Base-by-base conservation (phyloP, 2,113 vertebrate genomes). In the Chroicocephalus ridibundus region DNA sequence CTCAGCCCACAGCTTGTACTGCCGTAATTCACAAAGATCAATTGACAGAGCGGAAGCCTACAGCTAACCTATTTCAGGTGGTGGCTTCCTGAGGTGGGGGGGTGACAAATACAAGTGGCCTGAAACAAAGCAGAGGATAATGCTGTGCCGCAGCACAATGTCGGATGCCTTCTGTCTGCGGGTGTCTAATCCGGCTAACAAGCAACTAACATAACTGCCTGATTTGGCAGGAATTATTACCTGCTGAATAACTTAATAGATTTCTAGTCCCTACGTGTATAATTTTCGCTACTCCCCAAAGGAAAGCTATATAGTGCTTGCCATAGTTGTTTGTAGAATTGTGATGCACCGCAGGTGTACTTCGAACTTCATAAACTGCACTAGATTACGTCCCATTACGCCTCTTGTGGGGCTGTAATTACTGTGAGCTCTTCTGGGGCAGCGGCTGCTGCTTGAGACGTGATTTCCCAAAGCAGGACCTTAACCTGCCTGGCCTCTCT, bases 311-410 rank as follows among this genome's bases (percentile, higher is more conserved):
- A 55, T 74, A 78, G 82, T 54, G 60, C 75, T 90, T 62, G 38
- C 82, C 46, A 65, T 34, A 36, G 92, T 29, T 96, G 93, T 97
- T 94, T 85, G 95, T 86, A 77, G 90, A 88, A 95, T n/a, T 82
- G 91, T 76, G 82, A 82, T 60, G 64, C 80, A 72, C 93, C 69
- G 21, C 81, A 36, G 77, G 89, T 69, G 47, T 70, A 34, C 72
- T 90, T 49, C 66, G 71, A 70, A 75, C 83, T 88, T 71, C 47
- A 29, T 26, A 85, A 91, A 60, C 36, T 25, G 74, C 86, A 7
- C 29, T 21, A 7, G 61, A 20, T 82, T 51, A 27, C 3, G 8
- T 84, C 84, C 87, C n/a, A 52, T 78, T 93, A 11, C 1, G 7
- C 44, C 78, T 36, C 62, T 72, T 26, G 58, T 57, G 90, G 92